phyloP scores from a whole-genome alignment of 2,113 vertebrate species.

The Trogon surrucura region DNA sequence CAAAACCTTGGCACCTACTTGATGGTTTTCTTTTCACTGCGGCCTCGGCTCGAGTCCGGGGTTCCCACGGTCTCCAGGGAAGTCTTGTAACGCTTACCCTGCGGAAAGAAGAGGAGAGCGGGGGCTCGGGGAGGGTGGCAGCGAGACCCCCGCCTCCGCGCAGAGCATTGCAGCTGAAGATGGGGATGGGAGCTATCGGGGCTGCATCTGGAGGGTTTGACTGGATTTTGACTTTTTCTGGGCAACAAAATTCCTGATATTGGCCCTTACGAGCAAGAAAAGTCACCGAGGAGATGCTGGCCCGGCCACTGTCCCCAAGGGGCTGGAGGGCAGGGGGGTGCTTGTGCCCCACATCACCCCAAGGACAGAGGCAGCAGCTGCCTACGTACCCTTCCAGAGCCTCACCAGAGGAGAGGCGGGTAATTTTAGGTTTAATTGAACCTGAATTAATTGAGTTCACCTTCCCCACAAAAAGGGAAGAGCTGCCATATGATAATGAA shows the following conservation, averaged over 20 bases:
- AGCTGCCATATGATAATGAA: background rate
- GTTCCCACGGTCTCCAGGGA: constrained; percentile 93
- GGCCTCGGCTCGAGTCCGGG: constrained; percentile 91
- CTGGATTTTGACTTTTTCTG: background rate
- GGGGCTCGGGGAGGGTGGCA: background rate
- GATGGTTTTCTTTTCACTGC: constrained; percentile 98
- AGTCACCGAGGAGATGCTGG: background rate
- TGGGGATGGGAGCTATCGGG: background rate
- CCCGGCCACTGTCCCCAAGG: background rate
- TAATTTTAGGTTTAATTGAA: constrained; percentile 59
- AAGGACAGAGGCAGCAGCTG: background rate
- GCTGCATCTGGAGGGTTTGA: background rate
- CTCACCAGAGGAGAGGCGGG: background rate
- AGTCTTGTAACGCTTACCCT: constrained; percentile 96
- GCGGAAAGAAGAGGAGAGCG: background rate
- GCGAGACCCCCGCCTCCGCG: rapidly evolving
- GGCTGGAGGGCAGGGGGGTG: background rate
- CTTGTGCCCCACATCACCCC: rapidly evolving
- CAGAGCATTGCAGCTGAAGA: too few relatives aligned
- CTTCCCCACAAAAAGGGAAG: background rate
- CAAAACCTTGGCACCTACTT: constrained; percentile 87
- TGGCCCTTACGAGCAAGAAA: background rate
- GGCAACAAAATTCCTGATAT: background rate
- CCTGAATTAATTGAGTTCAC: constrained; percentile 59
- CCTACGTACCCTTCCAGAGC: background rate